Evolutionary conservation across 2,797 vertebrate species (phyloP).

Genomic region (Sebastes taczanowskii): DNA sequence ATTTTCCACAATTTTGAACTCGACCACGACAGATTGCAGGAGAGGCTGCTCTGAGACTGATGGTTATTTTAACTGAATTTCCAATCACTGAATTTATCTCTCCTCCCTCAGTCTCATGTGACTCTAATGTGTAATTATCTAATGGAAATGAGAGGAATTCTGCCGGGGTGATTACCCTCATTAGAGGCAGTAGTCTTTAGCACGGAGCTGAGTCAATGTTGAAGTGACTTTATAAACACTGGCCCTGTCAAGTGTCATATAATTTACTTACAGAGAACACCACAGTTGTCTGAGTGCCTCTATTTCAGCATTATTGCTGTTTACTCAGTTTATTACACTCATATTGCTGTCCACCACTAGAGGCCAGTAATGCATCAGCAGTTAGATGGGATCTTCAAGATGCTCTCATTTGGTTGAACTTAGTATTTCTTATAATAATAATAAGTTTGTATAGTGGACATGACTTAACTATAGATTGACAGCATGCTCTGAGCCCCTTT

Average conservation of each 20-base stretch:
- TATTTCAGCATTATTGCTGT: constrained; percentile 21
- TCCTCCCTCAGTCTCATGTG: constrained; percentile 6
- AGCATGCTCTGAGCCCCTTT: neutral
- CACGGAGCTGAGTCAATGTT: constrained; percentile 17
- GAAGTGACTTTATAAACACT: constrained; percentile 35
- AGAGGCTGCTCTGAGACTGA: neutral
- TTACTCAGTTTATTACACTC: constrained; percentile 27
- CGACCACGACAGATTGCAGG: neutral
- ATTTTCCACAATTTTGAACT: neutral
- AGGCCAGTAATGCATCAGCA: constrained; percentile 74
- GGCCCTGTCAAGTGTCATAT: constrained; percentile 27
- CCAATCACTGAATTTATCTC: constrained; percentile 13
- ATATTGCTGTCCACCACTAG: constrained; percentile 57
- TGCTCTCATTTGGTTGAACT: neutral
- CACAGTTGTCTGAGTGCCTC: constrained; percentile 15
- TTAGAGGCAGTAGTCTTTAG: constrained; percentile 35
- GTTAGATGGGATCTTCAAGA: neutral
- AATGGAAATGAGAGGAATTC: constrained; percentile 34
- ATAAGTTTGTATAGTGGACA: neutral
- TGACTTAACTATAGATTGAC: neutral
- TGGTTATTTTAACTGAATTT: constrained; percentile 18
- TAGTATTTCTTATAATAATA: constrained; percentile 17
- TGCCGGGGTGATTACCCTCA: constrained; percentile 37
- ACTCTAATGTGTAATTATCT: constrained; percentile 45
- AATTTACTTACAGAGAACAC: constrained; percentile 39